Conservation (phyloP, 2,797 vertebrate species). For the Sebastes ruberrimus region DNA sequence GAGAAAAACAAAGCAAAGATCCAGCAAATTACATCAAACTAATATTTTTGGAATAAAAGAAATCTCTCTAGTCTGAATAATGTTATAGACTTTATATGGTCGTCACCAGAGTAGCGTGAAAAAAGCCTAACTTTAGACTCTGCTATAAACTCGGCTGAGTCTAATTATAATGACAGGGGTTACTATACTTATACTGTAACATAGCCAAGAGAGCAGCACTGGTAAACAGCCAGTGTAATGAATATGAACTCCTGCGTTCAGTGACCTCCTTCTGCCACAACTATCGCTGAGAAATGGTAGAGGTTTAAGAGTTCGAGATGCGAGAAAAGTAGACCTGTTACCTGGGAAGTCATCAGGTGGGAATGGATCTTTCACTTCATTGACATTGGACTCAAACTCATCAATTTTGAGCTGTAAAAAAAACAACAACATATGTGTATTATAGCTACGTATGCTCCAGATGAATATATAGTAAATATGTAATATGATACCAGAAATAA, state of each 20-base stretch:
- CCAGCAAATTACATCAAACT: background rate
- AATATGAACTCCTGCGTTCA: constrained; percentile 16
- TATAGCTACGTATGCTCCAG: background rate
- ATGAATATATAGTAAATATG: background rate
- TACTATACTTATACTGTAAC: constrained; percentile 67
- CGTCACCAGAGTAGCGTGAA: constrained; percentile 45
- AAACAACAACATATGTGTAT: background rate
- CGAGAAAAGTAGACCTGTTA: constrained; percentile 51
- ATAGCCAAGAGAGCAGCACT: constrained; percentile 29
- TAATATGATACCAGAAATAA: constrained; percentile 8
- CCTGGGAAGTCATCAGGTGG: constrained; percentile 98
- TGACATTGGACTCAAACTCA: constrained; percentile 98
- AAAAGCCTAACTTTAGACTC: constrained; percentile 56
- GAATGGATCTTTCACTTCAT: constrained; percentile 98
- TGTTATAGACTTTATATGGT: constrained; percentile 58
- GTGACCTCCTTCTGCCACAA: constrained; percentile 6
- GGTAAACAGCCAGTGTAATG: constrained; percentile 33
- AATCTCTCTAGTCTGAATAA: background rate
- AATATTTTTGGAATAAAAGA: background rate
- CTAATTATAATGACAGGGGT: constrained; percentile 62
- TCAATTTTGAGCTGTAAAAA: constrained; percentile 92
- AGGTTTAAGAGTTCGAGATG: background rate
- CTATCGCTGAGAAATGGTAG: background rate
- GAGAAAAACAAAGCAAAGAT: background rate
- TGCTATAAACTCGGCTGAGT: constrained; percentile 53